Evolutionary conservation across 2,888 invertebrate genomes (phyloP).

Genomic region (Pedicia rivosa): DNA sequence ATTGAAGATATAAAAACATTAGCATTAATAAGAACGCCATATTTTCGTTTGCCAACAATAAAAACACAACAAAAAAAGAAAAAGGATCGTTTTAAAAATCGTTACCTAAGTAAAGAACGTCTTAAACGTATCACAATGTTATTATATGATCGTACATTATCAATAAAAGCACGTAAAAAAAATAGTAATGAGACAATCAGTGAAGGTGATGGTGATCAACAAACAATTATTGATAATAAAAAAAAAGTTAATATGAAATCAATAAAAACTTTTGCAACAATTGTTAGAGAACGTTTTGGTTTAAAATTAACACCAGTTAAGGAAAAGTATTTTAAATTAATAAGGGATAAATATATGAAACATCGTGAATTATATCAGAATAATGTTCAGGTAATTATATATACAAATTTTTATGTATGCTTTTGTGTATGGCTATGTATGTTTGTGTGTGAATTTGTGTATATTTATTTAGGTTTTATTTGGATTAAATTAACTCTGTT

Average conservation of each 20-base stretch:
- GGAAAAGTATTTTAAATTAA: background rate
- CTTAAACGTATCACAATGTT: conserved; percentile 10
- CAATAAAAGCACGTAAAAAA: background rate
- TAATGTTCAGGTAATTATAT: background rate
- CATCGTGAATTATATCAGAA: background rate
- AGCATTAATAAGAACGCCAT: conserved; percentile 10
- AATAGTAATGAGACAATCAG: no score
- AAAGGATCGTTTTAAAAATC: conserved; percentile 9
- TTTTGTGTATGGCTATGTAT: no score
- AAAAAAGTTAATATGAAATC: background rate
- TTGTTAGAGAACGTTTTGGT: background rate
- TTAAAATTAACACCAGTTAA: conserved; percentile 1
- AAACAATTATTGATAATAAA: background rate
- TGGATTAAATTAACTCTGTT: no score
- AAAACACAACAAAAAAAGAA: conserved; percentile 5
- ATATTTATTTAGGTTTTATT: no score
- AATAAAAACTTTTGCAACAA: background rate
- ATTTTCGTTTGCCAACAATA: conserved; percentile 10
- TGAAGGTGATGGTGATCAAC: no score
- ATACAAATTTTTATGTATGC: no score
- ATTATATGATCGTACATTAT: conserved; percentile 7
- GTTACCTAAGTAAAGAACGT: conserved; percentile 8
- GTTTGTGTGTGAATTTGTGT: no score
- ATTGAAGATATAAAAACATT: conserved; percentile 10
- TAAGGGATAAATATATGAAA: background rate